Evolutionary conservation across 2,113 vertebrate species (phyloP), one percentile per base, ranked within the genome.

Genomic region (Alligator mississippiensis): DNA sequence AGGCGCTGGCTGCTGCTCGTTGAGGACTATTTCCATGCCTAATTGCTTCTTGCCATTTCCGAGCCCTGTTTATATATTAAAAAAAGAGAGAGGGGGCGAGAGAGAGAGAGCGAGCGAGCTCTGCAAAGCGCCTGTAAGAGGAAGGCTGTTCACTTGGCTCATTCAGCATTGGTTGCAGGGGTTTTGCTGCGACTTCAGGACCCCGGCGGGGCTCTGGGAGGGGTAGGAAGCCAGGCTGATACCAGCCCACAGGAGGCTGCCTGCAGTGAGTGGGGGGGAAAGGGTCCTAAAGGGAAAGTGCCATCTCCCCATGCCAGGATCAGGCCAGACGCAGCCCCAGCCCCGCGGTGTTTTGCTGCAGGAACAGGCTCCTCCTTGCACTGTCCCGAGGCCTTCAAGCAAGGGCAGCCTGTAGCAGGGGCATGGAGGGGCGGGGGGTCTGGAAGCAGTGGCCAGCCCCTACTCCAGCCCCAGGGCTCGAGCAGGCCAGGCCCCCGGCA

Each of bases 31-130:
- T 9, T 10, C 88, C 55, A 64, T 78, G 85, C 94, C 89, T 91
- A 87, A 91, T 95, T 87, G 94, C 85, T 78, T 89, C 91, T 92
- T 85, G 63, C 95, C 88, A 83, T 85, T 78, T 47, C 57, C 4
- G 47, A 89, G 90, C 85, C 90, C 83, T 58, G 84, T 30, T 91
- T 38, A 47, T 72, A 4, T 2, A 58, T 64, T 19, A 62, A 3
- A 0, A 14, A 28, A 68, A 12, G 19, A 60, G 78, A 9, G 18
- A 55, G 24, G 68, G 34, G 34, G 34, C 34, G 34, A 34, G 34
- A 34, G 34, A 34, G 34, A 4, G 1, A 34, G 34, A 34, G 34
- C 34, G 34, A 34, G 58, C 90, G 34, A 77, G 91, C 72, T 47
- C 77, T 7, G 61, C 1, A 13, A 62, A 93, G n/a, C 55, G 17